Base-by-base conservation (phyloP, 2,797 vertebrate genomes). In the Takifugu ocellatus region DNA sequence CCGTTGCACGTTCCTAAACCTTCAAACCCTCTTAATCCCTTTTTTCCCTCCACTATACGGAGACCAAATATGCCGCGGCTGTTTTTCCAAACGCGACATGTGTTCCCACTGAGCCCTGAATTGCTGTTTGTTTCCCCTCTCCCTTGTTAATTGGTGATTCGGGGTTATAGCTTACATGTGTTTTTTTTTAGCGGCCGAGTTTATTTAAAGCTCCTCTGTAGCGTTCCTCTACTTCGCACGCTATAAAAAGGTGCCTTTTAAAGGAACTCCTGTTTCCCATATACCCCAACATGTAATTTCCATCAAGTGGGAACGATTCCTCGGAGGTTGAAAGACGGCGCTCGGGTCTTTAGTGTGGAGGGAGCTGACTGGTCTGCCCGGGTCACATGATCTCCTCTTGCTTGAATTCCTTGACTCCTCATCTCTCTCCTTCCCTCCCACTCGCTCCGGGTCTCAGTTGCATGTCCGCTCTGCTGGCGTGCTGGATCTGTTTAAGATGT, bases 361-460 rank as follows among this genome's bases (percentile, higher is more conserved):
- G 85, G 89, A 93, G 91, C 87, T 92, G 92, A 93, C 92, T 93
- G 93, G 92, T 92, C 92, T 90, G 83, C 84, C 69, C 68, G 69
- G 88, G 90, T 95, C 95, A 97, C 94, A 93, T 97, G 94, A 85
- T 91, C 52, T 3, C 9, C 51, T 43, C 43, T 63, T 79, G 79
- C 86, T 84, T 72, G 71, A 54, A 25, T 77, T 79, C 58, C 74
- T 75, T 69, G 72, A 70, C 72, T 81, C 72, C 66, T 80, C 76
- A 61, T 12, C 77, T 51, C 62, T 54, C 63, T 65, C 65, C 55
- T 63, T 73, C 58, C 68, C 75, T 84, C 79, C 61, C 77, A 63
- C 76, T 83, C 56, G 63, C 68, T 67, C 57, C 42, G 26, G 68
- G 56, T 67, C 70, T 82, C 79, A 36, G 59, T 65, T 65, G 50